Percentiles rank a stretch among this genome's conserved stretches.
These are phyloP conservation scores for Xerus inauris DNA, from an alignment of 2,113 vertebrate genomes.

Conservation along the genomic window DNA sequence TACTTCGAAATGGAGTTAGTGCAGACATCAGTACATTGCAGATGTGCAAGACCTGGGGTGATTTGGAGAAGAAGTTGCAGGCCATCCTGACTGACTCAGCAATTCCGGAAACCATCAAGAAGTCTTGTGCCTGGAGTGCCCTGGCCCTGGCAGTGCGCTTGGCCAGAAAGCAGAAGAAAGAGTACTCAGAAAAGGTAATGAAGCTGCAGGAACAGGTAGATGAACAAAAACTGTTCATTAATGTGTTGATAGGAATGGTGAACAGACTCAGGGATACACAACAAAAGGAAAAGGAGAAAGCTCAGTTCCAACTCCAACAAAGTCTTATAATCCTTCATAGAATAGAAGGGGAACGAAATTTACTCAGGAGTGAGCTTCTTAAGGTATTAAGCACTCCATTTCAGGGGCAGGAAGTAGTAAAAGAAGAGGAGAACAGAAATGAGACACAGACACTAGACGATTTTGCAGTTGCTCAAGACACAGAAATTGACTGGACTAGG, in stretches of 20 bases:
- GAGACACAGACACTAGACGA: rapidly evolving
- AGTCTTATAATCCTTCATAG: not conserved
- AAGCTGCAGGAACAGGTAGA: not conserved
- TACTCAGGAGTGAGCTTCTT: not conserved
- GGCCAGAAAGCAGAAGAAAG: not conserved
- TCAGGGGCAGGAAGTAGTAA: not conserved
- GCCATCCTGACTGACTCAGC: not conserved
- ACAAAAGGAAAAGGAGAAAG: not conserved
- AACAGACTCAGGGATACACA: not conserved
- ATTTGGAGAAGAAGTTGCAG: not conserved
- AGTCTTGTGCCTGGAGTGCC: conserved; percentile 11
- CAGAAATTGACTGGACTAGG: not conserved
- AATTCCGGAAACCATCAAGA: not conserved
- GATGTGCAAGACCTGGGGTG: not conserved
- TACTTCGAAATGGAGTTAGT: not conserved
- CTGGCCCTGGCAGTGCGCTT: not conserved
- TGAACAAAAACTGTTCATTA: conserved; percentile 14
- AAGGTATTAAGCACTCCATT: not conserved
- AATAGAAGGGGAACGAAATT: not conserved
- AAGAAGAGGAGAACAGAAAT: not conserved
- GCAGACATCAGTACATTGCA: not conserved
- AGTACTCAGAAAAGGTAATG: not conserved
- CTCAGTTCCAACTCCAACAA: not conserved
- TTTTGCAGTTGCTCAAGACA: not conserved
- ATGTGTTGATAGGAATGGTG: not conserved